Evolutionary conservation across 1,140 invertebrate species (phyloP).

Genomic region (Myzus persicae): DNA sequence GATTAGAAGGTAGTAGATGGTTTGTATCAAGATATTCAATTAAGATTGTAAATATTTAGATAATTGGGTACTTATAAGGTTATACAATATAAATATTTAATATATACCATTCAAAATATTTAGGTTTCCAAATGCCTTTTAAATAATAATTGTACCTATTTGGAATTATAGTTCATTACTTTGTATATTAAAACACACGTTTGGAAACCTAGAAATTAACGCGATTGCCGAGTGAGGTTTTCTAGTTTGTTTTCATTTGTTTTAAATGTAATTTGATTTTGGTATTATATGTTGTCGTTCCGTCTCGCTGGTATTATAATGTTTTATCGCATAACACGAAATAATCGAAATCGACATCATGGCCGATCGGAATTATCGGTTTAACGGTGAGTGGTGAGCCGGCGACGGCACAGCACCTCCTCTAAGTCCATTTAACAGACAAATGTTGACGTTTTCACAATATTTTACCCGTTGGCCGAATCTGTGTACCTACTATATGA

Average conservation of each 20-base stretch:
- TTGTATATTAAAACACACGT: too few species aligned
- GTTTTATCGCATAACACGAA: neutral
- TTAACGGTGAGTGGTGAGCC: neutral
- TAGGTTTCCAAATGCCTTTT: too few species aligned
- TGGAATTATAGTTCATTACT: too few species aligned
- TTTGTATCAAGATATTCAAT: too few species aligned
- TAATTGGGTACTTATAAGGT: too few species aligned
- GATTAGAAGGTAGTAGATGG: too few species aligned
- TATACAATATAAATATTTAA: too few species aligned
- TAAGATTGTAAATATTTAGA: too few species aligned
- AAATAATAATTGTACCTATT: too few species aligned
- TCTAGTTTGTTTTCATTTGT: neutral
- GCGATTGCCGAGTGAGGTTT: too few species aligned
- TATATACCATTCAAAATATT: too few species aligned
- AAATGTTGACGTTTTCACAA: neutral
- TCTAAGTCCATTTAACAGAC: neutral
- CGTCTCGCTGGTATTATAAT: neutral
- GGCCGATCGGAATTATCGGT: neutral
- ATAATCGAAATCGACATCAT: neutral
- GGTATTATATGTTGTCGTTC: neutral
- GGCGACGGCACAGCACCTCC: neutral
- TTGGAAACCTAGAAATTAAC: too few species aligned
- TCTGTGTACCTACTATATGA: neutral
- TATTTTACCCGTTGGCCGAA: neutral
- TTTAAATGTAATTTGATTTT: neutral